phyloP scores from a whole-genome alignment of 2,113 vertebrate species.

The Tragulus kanchil region DNA sequence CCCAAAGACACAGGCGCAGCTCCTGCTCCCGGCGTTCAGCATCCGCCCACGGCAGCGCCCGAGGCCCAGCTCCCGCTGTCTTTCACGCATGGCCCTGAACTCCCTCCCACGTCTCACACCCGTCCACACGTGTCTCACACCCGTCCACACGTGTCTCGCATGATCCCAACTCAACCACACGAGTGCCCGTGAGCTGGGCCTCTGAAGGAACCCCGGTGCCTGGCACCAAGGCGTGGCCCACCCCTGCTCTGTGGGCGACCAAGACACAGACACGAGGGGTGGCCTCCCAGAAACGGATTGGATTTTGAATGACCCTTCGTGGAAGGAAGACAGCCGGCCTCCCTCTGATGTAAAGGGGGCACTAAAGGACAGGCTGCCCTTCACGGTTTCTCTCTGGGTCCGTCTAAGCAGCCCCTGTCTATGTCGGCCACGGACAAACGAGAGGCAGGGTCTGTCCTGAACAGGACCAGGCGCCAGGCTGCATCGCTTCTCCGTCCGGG shows the following conservation, averaged over 20 bases:
- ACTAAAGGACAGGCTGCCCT: rapidly evolving
- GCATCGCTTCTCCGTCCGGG: background rate
- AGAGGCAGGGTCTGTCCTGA: background rate
- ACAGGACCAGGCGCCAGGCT: rapidly evolving
- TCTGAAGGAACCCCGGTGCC: background rate
- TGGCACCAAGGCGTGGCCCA: background rate
- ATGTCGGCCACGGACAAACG: background rate
- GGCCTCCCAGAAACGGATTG: background rate
- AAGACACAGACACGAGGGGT: background rate
- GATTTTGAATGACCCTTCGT: background rate
- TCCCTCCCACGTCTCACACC: background rate
- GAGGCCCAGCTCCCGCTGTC: background rate
- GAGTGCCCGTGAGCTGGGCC: background rate
- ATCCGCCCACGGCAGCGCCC: background rate
- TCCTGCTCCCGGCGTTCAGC: rapidly evolving
- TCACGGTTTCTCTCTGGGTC: background rate
- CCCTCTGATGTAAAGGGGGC: rapidly evolving
- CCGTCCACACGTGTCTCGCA: background rate
- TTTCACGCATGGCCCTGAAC: background rate
- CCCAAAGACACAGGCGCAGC: background rate
- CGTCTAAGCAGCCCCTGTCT: background rate
- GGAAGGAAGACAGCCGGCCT: background rate
- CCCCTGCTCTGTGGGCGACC: background rate
- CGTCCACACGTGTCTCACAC: background rate
- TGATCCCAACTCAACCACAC: rapidly evolving